A percentile compares a stretch with the other conserved stretches of the same genome.
Evolutionary conservation across 2,113 vertebrate species (phyloP).

Genomic region (Blennius ocellaris): DNA sequence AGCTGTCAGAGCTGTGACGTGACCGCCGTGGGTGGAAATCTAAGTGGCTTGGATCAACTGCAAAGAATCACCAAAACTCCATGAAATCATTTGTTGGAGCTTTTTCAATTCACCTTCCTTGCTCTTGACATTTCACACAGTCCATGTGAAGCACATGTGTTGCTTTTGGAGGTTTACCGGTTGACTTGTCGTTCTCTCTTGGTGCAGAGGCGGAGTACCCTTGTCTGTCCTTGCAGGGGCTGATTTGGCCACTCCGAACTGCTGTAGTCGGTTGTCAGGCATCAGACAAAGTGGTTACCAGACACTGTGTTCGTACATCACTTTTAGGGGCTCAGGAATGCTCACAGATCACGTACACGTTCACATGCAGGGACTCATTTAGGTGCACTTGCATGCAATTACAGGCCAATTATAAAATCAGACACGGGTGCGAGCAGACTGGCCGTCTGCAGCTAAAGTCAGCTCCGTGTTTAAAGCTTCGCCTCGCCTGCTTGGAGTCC

Average conservation of each 20-base stretch:
- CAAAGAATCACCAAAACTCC: slow-evolving; percentile 27
- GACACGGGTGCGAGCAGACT: not conserved
- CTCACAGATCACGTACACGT: not conserved
- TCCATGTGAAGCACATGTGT: not conserved
- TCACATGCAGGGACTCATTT: not conserved
- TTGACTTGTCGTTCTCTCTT: not conserved
- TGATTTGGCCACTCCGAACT: slow-evolving; percentile 44
- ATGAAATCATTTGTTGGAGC: not conserved
- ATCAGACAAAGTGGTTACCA: slow-evolving; percentile 53
- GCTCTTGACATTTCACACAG: no score
- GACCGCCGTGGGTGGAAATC: slow-evolving; percentile 62
- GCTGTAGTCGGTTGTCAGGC: slow-evolving; percentile 58
- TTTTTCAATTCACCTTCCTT: not conserved
- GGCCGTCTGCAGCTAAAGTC: slow-evolving; percentile 26
- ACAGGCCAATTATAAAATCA: not conserved
- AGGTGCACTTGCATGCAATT: no score
- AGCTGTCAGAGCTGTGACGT: slow-evolving; percentile 35
- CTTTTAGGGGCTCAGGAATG: slow-evolving; percentile 7
- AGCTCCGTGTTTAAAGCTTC: slow-evolving; percentile 12
- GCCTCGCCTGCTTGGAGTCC: not conserved
- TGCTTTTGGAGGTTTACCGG: not conserved
- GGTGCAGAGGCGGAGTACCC: slow-evolving; percentile 30
- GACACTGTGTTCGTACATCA: slow-evolving; percentile 48
- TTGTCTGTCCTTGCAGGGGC: slow-evolving; percentile 72
- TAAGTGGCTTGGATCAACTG: slow-evolving; percentile 28